A percentile compares a stretch with the other conserved stretches of the same genome.
These are phyloP conservation scores for Eurystomus gularis DNA, from an alignment of 2,113 vertebrate genomes.

Conservation along the genomic window DNA sequence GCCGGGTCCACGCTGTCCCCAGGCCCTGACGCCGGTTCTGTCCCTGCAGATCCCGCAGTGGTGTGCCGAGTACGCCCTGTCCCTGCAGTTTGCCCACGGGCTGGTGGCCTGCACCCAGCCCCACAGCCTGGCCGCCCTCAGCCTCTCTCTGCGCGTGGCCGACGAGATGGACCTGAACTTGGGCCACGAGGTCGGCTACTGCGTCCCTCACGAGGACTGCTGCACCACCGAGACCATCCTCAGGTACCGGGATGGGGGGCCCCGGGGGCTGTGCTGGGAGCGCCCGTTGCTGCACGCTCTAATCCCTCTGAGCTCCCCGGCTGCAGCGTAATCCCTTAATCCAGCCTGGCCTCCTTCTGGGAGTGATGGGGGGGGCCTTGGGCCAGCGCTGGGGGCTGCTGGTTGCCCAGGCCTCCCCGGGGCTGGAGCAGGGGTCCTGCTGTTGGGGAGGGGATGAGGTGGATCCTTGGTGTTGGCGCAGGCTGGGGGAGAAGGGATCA, in stretches of 20 bases:
- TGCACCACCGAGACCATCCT: slow-evolving; percentile 89
- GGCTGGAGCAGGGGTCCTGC: neutral
- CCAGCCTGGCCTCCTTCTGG: neutral
- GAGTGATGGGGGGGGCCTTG: rapidly evolving
- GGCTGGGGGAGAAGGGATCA: no score
- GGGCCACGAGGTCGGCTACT: slow-evolving; percentile 94
- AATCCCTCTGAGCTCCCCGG: neutral
- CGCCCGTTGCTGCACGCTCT: rapidly evolving
- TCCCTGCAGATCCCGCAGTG: slow-evolving; percentile 89
- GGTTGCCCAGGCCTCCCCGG: neutral
- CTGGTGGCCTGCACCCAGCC: slow-evolving; percentile 90
- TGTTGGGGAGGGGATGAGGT: rapidly evolving
- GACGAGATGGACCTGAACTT: slow-evolving; percentile 98
- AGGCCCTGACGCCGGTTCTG: rapidly evolving
- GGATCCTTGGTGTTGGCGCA: no score
- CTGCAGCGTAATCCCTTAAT: neutral
- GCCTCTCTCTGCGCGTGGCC: slow-evolving; percentile 87
- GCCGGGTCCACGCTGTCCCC: rapidly evolving
- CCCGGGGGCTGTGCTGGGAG: rapidly evolving
- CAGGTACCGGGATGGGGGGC: slow-evolving; percentile 71
- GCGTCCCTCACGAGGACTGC: slow-evolving; percentile 90
- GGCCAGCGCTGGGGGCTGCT: neutral
- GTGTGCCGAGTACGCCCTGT: slow-evolving; percentile 91
- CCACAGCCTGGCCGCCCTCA: slow-evolving; percentile 83
- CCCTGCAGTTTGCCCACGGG: slow-evolving; percentile 83